Conservation (phyloP, 2,888 invertebrate genomes). For the Callyntrura sp. region DNA sequence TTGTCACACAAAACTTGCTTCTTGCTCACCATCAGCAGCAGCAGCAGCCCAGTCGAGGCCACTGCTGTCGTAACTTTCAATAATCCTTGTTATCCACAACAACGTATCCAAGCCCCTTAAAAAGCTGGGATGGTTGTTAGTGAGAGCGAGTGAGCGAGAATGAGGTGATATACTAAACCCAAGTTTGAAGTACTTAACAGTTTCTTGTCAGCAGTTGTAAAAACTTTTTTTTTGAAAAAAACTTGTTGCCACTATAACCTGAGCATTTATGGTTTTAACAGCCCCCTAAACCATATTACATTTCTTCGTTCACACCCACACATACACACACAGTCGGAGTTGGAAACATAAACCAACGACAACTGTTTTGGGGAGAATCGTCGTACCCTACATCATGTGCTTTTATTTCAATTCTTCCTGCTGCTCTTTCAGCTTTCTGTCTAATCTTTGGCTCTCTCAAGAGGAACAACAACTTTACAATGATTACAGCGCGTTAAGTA, state of each 20-base stretch:
- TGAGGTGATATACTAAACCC: constrained; percentile 19
- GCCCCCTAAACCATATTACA: neutral
- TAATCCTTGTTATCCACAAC: constrained; percentile 72
- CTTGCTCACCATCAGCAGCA: neutral
- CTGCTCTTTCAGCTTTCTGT: neutral
- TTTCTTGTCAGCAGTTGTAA: constrained; percentile 55
- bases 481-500: constrained; percentile 54
- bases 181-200: constrained; percentile 42
- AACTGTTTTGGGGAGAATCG: constrained; percentile 21
- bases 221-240: constrained; percentile 44
- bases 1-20: constrained; percentile 34
- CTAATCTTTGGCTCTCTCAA: neutral
- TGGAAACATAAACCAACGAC: neutral
- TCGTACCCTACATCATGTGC: constrained; percentile 14
- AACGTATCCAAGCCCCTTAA: neutral
- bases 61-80: constrained; percentile 62
- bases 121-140: constrained; percentile 25
- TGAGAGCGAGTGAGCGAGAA: neutral
- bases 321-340: too few species aligned
- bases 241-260: constrained; percentile 70
- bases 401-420: constrained; percentile 19
- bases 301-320: too few species aligned
- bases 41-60: neutral
- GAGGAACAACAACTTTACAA: constrained; percentile 39
- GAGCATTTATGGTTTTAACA: constrained; percentile 36